Percentiles rank a stretch among this genome's conserved stretches.
These are phyloP conservation scores for Cyprinus carpio DNA, from an alignment of 2,113 vertebrate species.

Conservation along the genomic window DNA sequence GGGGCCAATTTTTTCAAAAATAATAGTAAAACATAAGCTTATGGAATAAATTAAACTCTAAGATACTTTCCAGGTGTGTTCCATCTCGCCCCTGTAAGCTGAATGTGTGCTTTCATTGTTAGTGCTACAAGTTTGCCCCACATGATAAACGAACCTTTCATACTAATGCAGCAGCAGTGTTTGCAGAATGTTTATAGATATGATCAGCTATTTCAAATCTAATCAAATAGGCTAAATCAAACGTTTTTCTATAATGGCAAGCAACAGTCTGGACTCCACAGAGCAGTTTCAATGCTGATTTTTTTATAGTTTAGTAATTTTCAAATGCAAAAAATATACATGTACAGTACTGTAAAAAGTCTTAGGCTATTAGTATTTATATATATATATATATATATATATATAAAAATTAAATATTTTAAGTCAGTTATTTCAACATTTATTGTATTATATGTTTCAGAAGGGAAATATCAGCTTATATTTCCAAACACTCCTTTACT, in stretches of 20 bases:
- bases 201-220: background rate
- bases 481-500: too few species aligned
- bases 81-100: background rate
- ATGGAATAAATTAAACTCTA: conserved; percentile 18
- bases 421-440: too few species aligned
- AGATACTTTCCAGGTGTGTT: conserved; percentile 13
- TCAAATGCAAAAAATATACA: too few species aligned
- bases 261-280: too few species aligned
- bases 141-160: background rate
- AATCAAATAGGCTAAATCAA: background rate
- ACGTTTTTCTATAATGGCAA: background rate
- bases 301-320: too few species aligned
- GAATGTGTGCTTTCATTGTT: background rate
- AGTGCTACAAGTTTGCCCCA: background rate
- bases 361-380: too few species aligned
- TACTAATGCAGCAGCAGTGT: background rate
- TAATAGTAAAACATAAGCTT: conserved; percentile 38
- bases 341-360: too few species aligned
- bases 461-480: too few species aligned
- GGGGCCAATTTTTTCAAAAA: conserved; percentile 48
- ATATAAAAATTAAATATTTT: too few species aligned
- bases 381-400: too few species aligned
- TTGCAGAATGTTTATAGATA: conserved; percentile 2
- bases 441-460: too few species aligned
- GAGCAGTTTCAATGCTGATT: too few species aligned